phyloP scores from a whole-genome alignment of 2,888 invertebrate species.

The Agrilus mali region DNA sequence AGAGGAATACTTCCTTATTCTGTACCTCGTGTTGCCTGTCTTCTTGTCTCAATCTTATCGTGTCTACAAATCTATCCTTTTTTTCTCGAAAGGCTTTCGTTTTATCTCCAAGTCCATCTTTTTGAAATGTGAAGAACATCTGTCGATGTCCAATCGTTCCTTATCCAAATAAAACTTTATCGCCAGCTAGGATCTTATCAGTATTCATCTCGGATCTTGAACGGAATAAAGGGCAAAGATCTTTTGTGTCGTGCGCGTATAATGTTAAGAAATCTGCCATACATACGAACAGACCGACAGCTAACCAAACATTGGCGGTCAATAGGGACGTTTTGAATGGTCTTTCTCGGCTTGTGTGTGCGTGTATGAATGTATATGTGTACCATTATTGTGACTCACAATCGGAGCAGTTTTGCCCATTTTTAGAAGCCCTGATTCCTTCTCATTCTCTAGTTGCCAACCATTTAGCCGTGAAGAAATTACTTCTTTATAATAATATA shows the following conservation, averaged over 20 bases:
- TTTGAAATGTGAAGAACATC: slow-evolving; percentile 8
- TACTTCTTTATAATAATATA: slow-evolving; percentile 37
- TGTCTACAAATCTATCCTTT: too few relatives aligned
- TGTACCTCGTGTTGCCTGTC: too few relatives aligned
- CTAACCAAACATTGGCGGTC: slow-evolving; percentile 57
- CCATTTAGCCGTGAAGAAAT: slow-evolving; percentile 36
- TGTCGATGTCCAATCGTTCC: slow-evolving; percentile 12
- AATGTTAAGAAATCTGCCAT: slow-evolving; percentile 15
- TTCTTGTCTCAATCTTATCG: too few relatives aligned
- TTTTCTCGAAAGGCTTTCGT: too few relatives aligned
- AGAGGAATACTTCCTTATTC: too few relatives aligned
- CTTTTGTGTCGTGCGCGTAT: slow-evolving; percentile 16
- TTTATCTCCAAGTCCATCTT: too few relatives aligned
- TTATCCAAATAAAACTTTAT: slow-evolving; percentile 11
- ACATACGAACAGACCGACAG: slow-evolving; percentile 33
- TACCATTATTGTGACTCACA: slow-evolving; percentile 28
- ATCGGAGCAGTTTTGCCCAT: slow-evolving; percentile 27
- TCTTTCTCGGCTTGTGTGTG: slow-evolving; percentile 25
- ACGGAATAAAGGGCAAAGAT: slow-evolving; percentile 22
- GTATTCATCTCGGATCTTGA: slow-evolving; percentile 24
- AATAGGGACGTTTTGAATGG: slow-evolving; percentile 36
- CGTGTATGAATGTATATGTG: slow-evolving; percentile 18
- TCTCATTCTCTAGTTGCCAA: slow-evolving; percentile 29
- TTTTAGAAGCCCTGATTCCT: slow-evolving; percentile 14
- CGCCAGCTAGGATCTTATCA: slow-evolving; percentile 23